phyloP scores from a whole-genome alignment of 2,113 vertebrate genomes.

The Elanoides forficatus region DNA sequence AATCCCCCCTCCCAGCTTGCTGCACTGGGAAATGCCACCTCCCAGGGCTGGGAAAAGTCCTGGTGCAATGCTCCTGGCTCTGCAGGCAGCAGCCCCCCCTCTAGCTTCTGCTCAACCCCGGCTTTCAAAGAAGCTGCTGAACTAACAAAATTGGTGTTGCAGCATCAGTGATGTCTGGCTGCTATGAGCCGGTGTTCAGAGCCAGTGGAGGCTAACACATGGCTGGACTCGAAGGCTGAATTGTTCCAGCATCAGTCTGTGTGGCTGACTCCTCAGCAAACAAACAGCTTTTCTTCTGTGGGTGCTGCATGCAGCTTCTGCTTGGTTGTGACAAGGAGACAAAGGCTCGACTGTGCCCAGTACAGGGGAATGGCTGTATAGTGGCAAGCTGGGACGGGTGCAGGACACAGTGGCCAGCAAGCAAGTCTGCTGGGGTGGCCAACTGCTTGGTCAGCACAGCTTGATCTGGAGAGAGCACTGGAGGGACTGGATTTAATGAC shows the following conservation, averaged over 20 bases:
- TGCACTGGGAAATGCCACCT: neutral
- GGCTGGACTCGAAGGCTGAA: neutral
- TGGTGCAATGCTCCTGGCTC: neutral
- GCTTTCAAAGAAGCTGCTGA: neutral
- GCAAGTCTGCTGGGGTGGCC: neutral
- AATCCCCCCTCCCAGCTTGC: neutral
- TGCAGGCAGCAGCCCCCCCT: neutral
- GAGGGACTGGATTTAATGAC: neutral
- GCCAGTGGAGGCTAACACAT: neutral
- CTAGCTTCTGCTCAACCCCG: neutral
- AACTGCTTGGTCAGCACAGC: neutral
- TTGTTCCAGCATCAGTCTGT: fast-evolving
- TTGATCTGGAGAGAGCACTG: neutral
- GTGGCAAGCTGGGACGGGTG: neutral
- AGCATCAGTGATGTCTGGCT: neutral
- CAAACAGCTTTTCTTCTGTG: neutral
- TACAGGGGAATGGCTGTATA: fast-evolving
- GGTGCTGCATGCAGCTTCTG: neutral
- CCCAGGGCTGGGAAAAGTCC: neutral
- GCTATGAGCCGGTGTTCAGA: fast-evolving
- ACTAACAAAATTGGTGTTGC: neutral
- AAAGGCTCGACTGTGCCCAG: neutral
- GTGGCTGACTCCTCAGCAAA: neutral
- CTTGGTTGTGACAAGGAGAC: fast-evolving
- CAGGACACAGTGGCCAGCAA: neutral